Percentiles rank a stretch among this genome's conserved stretches.
phyloP scores from a whole-genome alignment of 2,113 vertebrate species.

The Phalacrocorax brasilianus region DNA sequence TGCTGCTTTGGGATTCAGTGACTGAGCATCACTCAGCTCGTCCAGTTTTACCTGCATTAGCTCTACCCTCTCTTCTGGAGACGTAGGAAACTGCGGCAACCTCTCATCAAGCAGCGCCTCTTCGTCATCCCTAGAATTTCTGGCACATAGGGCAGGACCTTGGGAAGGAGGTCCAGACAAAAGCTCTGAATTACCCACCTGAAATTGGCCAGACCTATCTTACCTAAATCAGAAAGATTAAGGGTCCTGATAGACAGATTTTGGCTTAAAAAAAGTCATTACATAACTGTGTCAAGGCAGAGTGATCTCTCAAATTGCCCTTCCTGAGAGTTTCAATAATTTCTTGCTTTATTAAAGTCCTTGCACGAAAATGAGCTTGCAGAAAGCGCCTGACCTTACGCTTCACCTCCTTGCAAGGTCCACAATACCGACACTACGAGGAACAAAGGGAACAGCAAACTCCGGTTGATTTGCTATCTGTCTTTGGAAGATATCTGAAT shows the following conservation, averaged over 20 bases:
- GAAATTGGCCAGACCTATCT: not conserved
- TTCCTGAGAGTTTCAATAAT: not conserved
- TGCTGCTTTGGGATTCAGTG: not conserved
- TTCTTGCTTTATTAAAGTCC: constrained; percentile 1
- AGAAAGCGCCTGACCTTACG: not conserved
- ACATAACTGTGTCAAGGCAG: not conserved
- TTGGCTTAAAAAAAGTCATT: not conserved
- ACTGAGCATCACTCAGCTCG: not conserved
- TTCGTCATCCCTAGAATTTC: not conserved
- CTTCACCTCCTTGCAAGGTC: not conserved
- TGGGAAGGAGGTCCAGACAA: not conserved
- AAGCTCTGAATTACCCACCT: not conserved
- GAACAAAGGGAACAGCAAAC: not conserved
- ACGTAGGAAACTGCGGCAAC: not conserved
- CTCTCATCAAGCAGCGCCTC: not conserved
- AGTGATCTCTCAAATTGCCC: not conserved
- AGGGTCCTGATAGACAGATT: not conserved
- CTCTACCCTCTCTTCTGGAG: not conserved
- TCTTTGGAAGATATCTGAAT: not conserved
- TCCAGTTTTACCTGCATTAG: not conserved
- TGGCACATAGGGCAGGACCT: rapidly evolving
- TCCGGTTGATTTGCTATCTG: not conserved
- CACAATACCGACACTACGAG: not conserved
- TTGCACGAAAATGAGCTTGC: constrained; percentile 24
- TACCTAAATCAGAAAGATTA: not conserved